Conservation (phyloP, 2,113 vertebrate genomes). For the Ictalurus punctatus region DNA sequence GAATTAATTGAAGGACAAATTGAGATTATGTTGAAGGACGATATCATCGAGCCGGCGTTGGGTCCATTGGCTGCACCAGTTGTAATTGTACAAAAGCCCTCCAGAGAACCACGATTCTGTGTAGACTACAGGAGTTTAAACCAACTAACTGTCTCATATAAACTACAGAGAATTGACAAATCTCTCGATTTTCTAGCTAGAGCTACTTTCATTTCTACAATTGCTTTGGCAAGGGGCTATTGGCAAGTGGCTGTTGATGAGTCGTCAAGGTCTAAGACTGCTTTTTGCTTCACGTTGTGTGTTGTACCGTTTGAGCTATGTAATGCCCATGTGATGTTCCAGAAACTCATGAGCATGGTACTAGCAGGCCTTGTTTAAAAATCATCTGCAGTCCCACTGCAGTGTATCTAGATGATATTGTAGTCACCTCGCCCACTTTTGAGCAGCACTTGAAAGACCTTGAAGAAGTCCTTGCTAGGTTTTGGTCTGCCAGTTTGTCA, state of each 20-base stretch:
- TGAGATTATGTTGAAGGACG: not conserved
- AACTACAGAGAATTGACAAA: not conserved
- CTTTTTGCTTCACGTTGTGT: constrained; percentile 30
- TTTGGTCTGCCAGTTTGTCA: not conserved
- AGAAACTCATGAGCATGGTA: not conserved
- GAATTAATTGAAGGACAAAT: not conserved
- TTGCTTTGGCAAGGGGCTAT: not conserved
- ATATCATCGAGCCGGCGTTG: not conserved
- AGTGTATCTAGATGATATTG: not conserved
- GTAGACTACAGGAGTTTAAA: not conserved
- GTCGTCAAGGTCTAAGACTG: constrained; percentile 16
- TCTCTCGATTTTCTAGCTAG: not conserved
- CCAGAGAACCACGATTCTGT: not conserved
- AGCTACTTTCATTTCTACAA: not conserved
- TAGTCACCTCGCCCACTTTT: not conserved
- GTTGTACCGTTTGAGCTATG: not conserved
- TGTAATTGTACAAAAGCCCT: too few relatives aligned
- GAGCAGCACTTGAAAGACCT: not conserved
- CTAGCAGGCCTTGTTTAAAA: not conserved
- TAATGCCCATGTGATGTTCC: not conserved
- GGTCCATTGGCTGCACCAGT: too few relatives aligned
- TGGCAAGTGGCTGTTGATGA: constrained; percentile 35
- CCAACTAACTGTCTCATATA: not conserved
- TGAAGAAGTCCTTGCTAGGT: not conserved
- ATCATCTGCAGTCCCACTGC: not conserved